Evolutionary conservation across 2,113 vertebrate genomes (phyloP).

Genomic region (Mirza zaza): DNA sequence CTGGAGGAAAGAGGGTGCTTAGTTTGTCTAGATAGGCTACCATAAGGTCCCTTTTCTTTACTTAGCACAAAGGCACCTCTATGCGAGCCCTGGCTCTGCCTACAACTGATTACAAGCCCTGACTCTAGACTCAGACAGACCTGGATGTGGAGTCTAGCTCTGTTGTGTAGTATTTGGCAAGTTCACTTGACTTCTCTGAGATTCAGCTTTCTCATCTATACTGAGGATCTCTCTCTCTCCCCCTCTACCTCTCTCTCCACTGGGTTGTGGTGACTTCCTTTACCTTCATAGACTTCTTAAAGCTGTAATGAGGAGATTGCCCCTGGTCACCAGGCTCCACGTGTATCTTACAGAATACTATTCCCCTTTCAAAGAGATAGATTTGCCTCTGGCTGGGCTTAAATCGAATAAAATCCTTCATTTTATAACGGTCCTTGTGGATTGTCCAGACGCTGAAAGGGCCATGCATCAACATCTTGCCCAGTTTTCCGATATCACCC

Average conservation of each 20-base stretch:
- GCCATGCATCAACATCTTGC: conserved; percentile 93
- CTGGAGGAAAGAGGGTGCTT: not conserved
- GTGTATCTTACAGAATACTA: conserved; percentile 95
- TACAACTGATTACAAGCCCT: not conserved
- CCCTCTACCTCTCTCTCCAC: not conserved
- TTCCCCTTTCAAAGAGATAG: conserved; percentile 93
- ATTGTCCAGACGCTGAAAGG: conserved; percentile 96
- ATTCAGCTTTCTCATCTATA: not conserved
- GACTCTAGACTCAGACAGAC: not conserved
- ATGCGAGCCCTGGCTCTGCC: not conserved
- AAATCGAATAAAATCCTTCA: conserved; percentile 96
- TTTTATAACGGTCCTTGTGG: conserved; percentile 95
- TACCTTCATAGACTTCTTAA: conserved; percentile 96
- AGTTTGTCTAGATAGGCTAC: not conserved
- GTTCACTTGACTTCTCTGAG: not conserved
- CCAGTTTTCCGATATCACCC: conserved; percentile 93
- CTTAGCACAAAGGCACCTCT: not conserved
- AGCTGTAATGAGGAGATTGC: conserved; percentile 93
- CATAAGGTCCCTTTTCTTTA: not conserved
- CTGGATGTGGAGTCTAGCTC: not conserved
- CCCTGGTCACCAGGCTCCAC: conserved; percentile 90
- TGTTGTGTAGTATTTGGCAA: not conserved
- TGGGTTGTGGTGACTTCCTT: not conserved
- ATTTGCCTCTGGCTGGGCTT: conserved; percentile 97
- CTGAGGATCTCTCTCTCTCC: not conserved